Base-by-base conservation (phyloP, 2,797 vertebrate genomes). In the Psittacula derbiana region DNA sequence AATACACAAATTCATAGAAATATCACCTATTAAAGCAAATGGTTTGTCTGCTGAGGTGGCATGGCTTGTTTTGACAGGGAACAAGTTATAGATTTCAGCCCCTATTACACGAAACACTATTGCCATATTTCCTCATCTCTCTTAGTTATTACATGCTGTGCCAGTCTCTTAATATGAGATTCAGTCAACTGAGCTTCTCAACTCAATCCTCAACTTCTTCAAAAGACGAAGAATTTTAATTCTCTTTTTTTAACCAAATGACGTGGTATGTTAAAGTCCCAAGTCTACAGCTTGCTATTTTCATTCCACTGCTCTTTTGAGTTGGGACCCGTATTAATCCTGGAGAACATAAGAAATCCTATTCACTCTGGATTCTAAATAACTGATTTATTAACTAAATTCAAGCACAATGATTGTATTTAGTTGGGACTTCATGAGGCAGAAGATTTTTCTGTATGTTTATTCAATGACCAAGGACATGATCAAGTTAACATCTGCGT, bases 211-310 rank as follows among this genome's bases (percentile, higher is more conserved):
- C 33, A 58, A 58, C 10, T 36, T 86, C 19, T 73, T 82, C 38
- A 80, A 82, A 81, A 74, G 5, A 10, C 1, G 70, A 36, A 65
- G 17, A 58, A 50, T 62, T 74, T 80, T 19, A 71, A 30, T 82
- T 11, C 61, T 9, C 1, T 24, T 40, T 53, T 43, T 6, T 4
- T 2, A 2, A 2, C 4, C 2, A 9, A 21, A 13, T 1, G 62
- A 1, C 66, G 27, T 31, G 11, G 2, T 43, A 21, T 31, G 7
- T 49, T 83, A 38, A 73, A 74, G 8, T 47, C 6, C 9, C 21
- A 60, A 28, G 19, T 19, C 24, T 75, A 24, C 53, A 89, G 12
- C 19, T 16, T 82, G 28, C 13, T 3, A 10, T 89, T 92, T 89
- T 89, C 23, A 52, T 60, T 76, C 19, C 19, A 52, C 6, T 30